Evolutionary conservation across 1,140 invertebrate genomes (phyloP).

Genomic region (Panulirus ornatus): DNA sequence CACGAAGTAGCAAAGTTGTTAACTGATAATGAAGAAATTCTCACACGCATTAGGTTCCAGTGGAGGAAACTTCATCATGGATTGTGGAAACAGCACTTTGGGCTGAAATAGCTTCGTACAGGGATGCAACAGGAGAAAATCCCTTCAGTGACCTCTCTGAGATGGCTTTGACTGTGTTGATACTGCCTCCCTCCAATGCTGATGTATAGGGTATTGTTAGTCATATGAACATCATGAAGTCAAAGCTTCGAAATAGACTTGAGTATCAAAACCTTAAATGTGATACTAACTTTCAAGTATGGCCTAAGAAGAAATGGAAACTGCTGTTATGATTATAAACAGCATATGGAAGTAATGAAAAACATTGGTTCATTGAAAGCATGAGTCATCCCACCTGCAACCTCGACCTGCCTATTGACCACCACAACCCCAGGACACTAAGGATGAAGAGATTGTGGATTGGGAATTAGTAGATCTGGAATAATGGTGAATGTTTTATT

Average conservation of each 20-base stretch:
- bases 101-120: neutral
- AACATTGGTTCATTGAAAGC: neutral
- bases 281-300: constrained; percentile 16
- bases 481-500: too few species aligned
- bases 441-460: too few species aligned
- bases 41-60: constrained; percentile 33
- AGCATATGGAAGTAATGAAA: too few species aligned
- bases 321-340: constrained; percentile 32
- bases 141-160: neutral
- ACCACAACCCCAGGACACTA: too few species aligned
- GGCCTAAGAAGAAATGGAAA: constrained; percentile 23
- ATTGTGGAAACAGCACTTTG: neutral
- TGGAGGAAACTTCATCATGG: constrained; percentile 38
- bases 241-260: neutral
- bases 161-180: constrained; percentile 12
- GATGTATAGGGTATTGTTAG: too few species aligned
- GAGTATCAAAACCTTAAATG: constrained; percentile 9
- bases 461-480: too few species aligned
- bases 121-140: constrained; percentile 1
- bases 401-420: too few species aligned
- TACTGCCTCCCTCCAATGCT: constrained; percentile 36
- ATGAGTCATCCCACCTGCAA: too few species aligned
- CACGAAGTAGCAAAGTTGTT: constrained; percentile 3
- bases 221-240: too few species aligned
- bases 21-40: neutral